Evolutionary conservation across 1,140 invertebrate genomes (phyloP).

Genomic region (Caenorhabditis latens): DNA sequence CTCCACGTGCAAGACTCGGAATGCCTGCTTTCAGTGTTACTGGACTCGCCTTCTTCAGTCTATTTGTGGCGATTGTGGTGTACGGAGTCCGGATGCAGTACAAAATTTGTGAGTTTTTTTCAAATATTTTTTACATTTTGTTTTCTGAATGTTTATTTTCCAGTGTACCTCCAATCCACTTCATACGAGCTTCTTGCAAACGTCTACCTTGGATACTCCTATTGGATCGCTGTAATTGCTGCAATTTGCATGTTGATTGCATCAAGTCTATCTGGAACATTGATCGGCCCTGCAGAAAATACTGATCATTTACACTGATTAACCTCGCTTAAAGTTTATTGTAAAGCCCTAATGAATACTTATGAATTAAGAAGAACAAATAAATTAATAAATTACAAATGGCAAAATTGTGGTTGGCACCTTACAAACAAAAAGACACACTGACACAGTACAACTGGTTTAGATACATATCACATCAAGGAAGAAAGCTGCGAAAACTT

Average conservation of each 20-base stretch:
- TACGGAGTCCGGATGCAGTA: conserved; percentile 43
- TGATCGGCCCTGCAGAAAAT: conserved; percentile 23
- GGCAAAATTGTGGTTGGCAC: conserved; percentile 33
- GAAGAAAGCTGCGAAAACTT: not conserved
- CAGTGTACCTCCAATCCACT: conserved; percentile 37
- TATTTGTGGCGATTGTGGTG: not conserved
- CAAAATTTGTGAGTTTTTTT: not conserved
- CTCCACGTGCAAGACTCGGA: conserved; percentile 28
- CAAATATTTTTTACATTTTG: too few relatives aligned
- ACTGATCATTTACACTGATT: conserved; percentile 5
- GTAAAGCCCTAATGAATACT: not conserved
- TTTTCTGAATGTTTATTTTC: not conserved
- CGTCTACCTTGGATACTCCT: conserved; percentile 33
- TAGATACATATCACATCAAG: conserved; percentile 20
- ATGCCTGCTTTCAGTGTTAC: conserved; percentile 8
- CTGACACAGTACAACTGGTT: not conserved
- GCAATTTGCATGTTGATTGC: conserved; percentile 4
- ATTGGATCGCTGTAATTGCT: conserved; percentile 29
- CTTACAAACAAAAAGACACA: not conserved
- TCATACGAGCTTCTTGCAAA: conserved; percentile 33
- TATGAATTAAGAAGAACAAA: not conserved
- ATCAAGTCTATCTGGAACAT: conserved; percentile 30
- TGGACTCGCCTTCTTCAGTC: not conserved
- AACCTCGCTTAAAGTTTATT: not conserved
- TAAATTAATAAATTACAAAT: not conserved